Percentiles rank a stretch among this genome's conserved stretches.
Evolutionary conservation across 2,797 vertebrate genomes (phyloP).

Genomic region (Microctenopoma lineatum): DNA sequence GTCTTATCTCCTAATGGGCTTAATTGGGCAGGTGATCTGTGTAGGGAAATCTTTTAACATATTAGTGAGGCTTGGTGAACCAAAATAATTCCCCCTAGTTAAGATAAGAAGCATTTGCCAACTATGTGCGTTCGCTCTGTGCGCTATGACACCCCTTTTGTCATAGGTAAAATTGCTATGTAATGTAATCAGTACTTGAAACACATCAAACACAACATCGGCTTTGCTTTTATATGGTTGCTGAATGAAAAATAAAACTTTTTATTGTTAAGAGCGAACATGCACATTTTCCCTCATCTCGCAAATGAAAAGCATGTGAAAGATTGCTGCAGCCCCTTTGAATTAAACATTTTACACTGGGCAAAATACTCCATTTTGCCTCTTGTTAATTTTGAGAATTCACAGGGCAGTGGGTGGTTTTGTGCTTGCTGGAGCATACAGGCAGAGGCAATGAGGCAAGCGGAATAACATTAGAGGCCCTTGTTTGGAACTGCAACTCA

Average conservation of each 20-base stretch:
- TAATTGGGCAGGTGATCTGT: constrained; percentile 71
- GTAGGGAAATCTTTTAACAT: constrained; percentile 60
- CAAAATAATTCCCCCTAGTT: constrained; percentile 61
- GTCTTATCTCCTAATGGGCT: constrained; percentile 60
- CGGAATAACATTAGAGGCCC: constrained; percentile 69
- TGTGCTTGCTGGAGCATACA: constrained; percentile 64
- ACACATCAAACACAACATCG: neutral
- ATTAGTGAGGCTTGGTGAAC: constrained; percentile 58
- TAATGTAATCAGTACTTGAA: neutral
- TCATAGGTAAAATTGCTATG: neutral
- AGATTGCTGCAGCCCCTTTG: constrained; percentile 13
- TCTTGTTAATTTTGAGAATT: constrained; percentile 56
- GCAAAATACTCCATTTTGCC: constrained; percentile 26
- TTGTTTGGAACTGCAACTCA: constrained; percentile 61
- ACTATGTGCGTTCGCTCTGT: constrained; percentile 31
- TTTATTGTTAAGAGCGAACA: neutral
- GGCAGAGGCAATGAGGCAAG: constrained; percentile 72
- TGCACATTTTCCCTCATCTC: neutral
- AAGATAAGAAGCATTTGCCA: constrained; percentile 39
- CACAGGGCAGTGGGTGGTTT: constrained; percentile 63
- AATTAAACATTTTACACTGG: constrained; percentile 27
- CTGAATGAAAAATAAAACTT: neutral
- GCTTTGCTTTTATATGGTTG: neutral
- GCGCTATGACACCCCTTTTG: constrained; percentile 4
- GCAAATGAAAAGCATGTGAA: constrained; percentile 3